Evolutionary conservation across 1,140 invertebrate genomes (phyloP), one percentile per base, ranked within the genome.

Genomic region (Stegodyphus mimosarum): DNA sequence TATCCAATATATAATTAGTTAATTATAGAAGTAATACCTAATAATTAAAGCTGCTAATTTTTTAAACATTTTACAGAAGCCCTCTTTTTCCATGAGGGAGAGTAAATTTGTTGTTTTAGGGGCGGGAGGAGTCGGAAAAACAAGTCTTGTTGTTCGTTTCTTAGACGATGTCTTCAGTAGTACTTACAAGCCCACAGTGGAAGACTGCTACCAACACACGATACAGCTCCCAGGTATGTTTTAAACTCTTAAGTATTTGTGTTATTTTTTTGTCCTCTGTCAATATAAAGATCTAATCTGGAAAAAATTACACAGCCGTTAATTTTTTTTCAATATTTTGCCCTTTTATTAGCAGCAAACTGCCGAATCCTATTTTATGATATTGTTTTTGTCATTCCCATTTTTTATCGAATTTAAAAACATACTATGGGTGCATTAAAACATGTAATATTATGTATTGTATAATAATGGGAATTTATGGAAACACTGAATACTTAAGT

Each of bases 141-240:
- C 90, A 0, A 89, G 89, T 6, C 84, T 90, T 10, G 89, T 90
- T 6, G 63, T 88, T 17, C 89, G 89, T 55, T 90, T 89, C 79
- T 72, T 90, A 6, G 87, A 90, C 73, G 88, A 89, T 17, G 80
- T 87, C 53, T 90, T 90, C 77, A 86, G 83, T 13, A 71, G 80
- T 9, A 70, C 83, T 18, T 90, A 90, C 70, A 89, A 89, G 81
- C 89, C 90, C 15, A 90, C 90, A 0, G 89, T 90, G 10, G 90
- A 90, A 74, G 90, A 90, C 67, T 90, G 88, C 53, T 90, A 90
- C 84, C 86, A 88, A 72, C 89, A 90, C 72, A 89, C 89, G 11
- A 83, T 90, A 7, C 89, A 89, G 60, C 64, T 90, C 6, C 89
- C 89, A 81, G 88, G 89, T 90, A 83, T 88, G 87, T 86, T 15